Base-by-base conservation (phyloP, 1,140 invertebrate species). In the Sitobion miscanthi region DNA sequence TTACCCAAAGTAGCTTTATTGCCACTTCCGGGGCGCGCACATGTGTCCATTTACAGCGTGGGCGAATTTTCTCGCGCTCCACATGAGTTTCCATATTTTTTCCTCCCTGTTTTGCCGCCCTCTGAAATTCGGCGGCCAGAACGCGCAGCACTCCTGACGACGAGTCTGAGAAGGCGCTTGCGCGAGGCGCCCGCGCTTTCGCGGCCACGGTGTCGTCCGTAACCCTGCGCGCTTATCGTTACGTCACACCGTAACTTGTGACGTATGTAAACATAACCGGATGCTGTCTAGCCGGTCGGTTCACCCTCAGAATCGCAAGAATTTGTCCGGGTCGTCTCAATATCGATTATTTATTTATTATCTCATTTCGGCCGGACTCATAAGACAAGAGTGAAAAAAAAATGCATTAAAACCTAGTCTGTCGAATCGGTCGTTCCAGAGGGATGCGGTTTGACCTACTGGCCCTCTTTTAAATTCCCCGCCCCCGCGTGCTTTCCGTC, bases 361-460 rank as follows among this genome's bases (percentile, higher is more conserved):
- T 30, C 7, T 77, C 30, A 17, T 77, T 77, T 77, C 62, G 30
- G 14, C 1, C 30, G 5, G 4, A 20, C 1, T n/a, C 4, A 5
- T 3, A n/a, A 77, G 3, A 17, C 30, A 6, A 42, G 14, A 6
- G 62, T n/a, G 62, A 0, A 77, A 77, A n/a, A n/a, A n/a, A 77
- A 77, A 77, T 77, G 30, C 62, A 77, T n/a, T 17, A 77, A 77
- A 77, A 77, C 62, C n/a, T 77, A 3, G 4, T 42, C 7, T 20
- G 62, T n/a, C 30, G 3, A n/a, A 17, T 77, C 30, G 62, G 17
- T n/a, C 5, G 62, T 77, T 85, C 45, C 47, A 30, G 86, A 49
- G 86, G 45, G 45, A 30, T 90, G 88, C 5, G 88, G 88, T 30
- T 42, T 90, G 88, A 90, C 54, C 88, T 90, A 90, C 86, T 90